phyloP scores from a whole-genome alignment of 2,888 invertebrate species.

The Scotopteryx bipunctaria region DNA sequence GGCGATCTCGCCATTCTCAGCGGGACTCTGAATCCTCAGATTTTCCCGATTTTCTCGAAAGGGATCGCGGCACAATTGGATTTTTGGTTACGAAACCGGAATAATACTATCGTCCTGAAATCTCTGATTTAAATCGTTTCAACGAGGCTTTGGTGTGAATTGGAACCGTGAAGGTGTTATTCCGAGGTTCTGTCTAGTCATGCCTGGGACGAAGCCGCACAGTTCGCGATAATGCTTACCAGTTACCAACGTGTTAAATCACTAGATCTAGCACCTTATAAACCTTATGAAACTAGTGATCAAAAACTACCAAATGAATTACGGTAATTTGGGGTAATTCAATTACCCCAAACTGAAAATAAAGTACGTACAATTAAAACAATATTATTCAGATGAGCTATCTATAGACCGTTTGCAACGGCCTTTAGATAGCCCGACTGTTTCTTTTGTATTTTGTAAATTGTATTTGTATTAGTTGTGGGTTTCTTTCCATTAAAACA shows the following conservation, averaged over 20 bases:
- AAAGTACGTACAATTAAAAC: too few relatives aligned
- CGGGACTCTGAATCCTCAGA: conserved; percentile 65
- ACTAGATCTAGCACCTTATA: background rate
- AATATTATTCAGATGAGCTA: too few relatives aligned
- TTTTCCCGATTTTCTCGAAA: conserved; percentile 68
- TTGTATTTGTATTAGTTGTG: too few relatives aligned
- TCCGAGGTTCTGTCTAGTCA: conserved; percentile 64
- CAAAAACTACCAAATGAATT: background rate
- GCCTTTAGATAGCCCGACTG: too few relatives aligned
- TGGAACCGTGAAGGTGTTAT: conserved; percentile 68
- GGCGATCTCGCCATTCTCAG: conserved; percentile 81
- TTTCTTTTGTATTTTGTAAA: too few relatives aligned
- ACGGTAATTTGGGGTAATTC: too few relatives aligned
- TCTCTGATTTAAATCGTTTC: conserved; percentile 82
- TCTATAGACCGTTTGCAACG: too few relatives aligned
- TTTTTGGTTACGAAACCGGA: conserved; percentile 82
- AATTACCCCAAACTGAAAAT: too few relatives aligned
- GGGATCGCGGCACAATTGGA: conserved; percentile 80
- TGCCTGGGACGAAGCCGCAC: conserved; percentile 36
- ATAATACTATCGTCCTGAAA: conserved; percentile 82
- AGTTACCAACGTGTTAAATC: background rate
- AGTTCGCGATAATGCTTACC: background rate
- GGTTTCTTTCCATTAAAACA: too few relatives aligned
- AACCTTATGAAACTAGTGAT: background rate
- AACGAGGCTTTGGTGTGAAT: conserved; percentile 74